phyloP scores from a whole-genome alignment of 1,140 invertebrate genomes.

The Latrodectus geometricus region DNA sequence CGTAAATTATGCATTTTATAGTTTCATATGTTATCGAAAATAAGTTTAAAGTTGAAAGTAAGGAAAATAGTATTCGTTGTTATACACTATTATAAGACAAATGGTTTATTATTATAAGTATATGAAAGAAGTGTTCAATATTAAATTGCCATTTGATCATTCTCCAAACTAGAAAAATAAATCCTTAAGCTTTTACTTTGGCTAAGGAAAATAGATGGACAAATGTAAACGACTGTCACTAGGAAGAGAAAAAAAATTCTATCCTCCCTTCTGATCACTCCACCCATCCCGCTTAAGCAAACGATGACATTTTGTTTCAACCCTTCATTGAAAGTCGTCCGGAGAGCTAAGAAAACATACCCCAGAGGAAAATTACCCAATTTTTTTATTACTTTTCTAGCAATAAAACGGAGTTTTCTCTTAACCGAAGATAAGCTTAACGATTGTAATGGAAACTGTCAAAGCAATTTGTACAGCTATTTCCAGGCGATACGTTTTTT shows the following conservation, averaged over 20 bases:
- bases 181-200: slow-evolving; percentile 21
- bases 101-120: not conserved
- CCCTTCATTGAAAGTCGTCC: slow-evolving; percentile 43
- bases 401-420: not conserved
- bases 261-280: not conserved
- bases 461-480: slow-evolving; percentile 26
- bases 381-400: not conserved
- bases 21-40: too few species aligned
- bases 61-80: too few species aligned
- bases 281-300: slow-evolving; percentile 39
- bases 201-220: slow-evolving; percentile 31
- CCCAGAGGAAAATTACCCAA: slow-evolving; percentile 39
- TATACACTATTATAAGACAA: too few species aligned
- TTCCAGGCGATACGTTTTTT: not conserved
- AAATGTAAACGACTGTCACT: slow-evolving; percentile 19
- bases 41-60: too few species aligned
- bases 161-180: slow-evolving; percentile 35
- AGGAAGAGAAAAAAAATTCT: not conserved
- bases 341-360: slow-evolving; percentile 45
- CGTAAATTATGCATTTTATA: too few species aligned
- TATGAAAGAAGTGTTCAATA: not conserved
- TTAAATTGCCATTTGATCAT: slow-evolving; percentile 3
- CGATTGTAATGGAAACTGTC: not conserved
- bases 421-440: not conserved
- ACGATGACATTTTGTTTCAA: slow-evolving; percentile 56